Evolutionary conservation across 2,888 invertebrate genomes (phyloP).

Genomic region (Anagyrus pseudococci): DNA sequence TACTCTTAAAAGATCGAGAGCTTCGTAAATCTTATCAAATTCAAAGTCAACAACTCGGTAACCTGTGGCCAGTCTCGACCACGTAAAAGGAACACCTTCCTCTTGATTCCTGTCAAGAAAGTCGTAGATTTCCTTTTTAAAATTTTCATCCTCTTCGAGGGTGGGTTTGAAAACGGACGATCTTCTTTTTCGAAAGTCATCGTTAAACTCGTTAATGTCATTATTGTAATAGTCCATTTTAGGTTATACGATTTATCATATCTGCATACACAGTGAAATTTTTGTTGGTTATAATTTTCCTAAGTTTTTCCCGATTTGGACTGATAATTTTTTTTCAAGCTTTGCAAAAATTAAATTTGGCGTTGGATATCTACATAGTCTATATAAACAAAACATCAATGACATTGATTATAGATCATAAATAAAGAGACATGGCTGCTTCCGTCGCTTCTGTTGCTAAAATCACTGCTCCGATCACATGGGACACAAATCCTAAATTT

Average conservation of each 20-base stretch:
- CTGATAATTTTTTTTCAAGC: too few species aligned
- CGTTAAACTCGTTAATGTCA: background rate
- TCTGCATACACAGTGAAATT: too few species aligned
- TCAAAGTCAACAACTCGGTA: conserved; percentile 45
- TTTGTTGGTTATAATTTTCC: too few species aligned
- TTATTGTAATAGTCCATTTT: too few species aligned
- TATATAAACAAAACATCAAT: too few species aligned
- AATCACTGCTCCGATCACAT: conserved; percentile 47
- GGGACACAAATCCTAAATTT: conserved; percentile 45
- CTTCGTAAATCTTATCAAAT: conserved; percentile 36
- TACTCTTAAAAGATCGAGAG: conserved; percentile 44
- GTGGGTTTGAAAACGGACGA: conserved; percentile 17
- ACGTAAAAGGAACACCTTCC: conserved; percentile 31
- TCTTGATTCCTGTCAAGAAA: background rate
- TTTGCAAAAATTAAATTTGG: too few species aligned
- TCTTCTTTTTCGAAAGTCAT: conserved; percentile 11
- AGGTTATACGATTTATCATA: too few species aligned
- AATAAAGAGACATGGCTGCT: too few species aligned
- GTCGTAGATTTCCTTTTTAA: background rate
- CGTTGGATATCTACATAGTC: too few species aligned
- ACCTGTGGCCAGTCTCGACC: conserved; percentile 44
- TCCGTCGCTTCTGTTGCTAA: conserved; percentile 13
- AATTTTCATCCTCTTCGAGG: background rate
- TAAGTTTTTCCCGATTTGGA: too few species aligned
- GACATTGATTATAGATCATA: too few species aligned